A percentile compares a stretch with the other conserved stretches of the same genome.
phyloP scores from a whole-genome alignment of 1,140 invertebrate species.

The Globodera rostochiensis region DNA sequence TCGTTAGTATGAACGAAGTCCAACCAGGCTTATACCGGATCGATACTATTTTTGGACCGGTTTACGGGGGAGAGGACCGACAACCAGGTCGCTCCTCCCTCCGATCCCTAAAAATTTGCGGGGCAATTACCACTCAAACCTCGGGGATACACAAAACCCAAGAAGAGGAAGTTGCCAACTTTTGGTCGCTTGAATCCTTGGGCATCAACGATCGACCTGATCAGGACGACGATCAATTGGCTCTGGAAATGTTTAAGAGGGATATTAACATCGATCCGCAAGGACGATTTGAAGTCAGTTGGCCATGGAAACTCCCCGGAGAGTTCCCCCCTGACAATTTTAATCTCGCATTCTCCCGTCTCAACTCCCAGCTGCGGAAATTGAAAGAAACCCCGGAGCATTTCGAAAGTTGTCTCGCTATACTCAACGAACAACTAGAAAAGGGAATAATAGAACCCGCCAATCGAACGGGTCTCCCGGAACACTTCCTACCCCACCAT shows the following conservation, averaged over 20 bases:
- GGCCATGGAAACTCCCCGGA: constrained; percentile 4
- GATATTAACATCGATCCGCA: background rate
- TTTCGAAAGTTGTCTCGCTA: constrained; percentile 7
- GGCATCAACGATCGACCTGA: background rate
- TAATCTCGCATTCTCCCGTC: background rate
- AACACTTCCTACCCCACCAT: constrained; percentile 21
- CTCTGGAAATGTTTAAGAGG: background rate
- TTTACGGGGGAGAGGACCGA: background rate
- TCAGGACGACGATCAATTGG: background rate
- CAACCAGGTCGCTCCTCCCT: background rate
- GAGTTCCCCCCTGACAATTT: background rate
- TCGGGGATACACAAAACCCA: background rate
- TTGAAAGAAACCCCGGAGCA: background rate
- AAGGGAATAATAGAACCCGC: constrained; percentile 13
- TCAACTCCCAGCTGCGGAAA: background rate
- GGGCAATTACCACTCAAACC: background rate
- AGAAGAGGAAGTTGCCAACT: background rate
- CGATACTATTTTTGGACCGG: background rate
- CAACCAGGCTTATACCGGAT: background rate
- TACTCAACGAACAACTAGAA: constrained; percentile 8
- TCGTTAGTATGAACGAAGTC: background rate
- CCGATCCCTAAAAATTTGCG: background rate
- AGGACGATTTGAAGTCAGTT: background rate
- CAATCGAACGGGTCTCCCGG: background rate
- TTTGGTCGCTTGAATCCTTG: background rate